Base-by-base conservation (phyloP, 2,113 vertebrate species). In the Gavialis gangeticus region DNA sequence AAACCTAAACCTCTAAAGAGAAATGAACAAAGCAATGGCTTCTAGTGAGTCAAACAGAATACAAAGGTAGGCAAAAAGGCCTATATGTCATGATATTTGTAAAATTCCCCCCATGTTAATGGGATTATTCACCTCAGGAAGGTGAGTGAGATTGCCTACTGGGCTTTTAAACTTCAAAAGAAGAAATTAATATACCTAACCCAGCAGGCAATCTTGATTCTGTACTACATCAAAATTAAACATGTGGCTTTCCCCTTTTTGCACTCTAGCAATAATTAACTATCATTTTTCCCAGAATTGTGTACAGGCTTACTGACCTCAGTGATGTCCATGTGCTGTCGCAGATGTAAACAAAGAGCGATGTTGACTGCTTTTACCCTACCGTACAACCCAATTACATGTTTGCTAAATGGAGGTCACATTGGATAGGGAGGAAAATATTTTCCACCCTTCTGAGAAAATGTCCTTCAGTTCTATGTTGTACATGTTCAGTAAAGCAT, bases 191-290 rank as follows among this genome's bases (percentile, higher is more conserved):
- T 34, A 34, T 34, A 34, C 4, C 34, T 34, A 34, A 46, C 46
- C 46, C 46, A 46, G 46, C 46, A 46, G 46, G 46, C 46, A 46
- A 46, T 46, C 46, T 46, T 46, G 46, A 46, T 46, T 46, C 60
- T 37, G 60, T 87, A 63, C 75, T 79, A 86, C 89, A 96, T 56
- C 67, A 91, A 78, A 91, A 86, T 46, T 67, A 82, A 87, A 91
- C 2, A 16, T 37, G 25, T 67, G 22, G 60, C 57, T 80, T 86
- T 95, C 84, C 75, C n/a, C 25, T 80, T 95, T 24, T 93, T 97
- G 77, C 75, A 86, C 30, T 79, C 94, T 93, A 94, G 78, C 80
- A 97, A 97, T 97, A 87, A 97, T 97, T 97, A 96, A 97, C 96
- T 87, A 84, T 62, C 88, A 75, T 67, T 93, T 96, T 97, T 95